Evolutionary conservation across 2,113 vertebrate genomes (phyloP).

Genomic region (Chamaetylas fuelleborni): DNA sequence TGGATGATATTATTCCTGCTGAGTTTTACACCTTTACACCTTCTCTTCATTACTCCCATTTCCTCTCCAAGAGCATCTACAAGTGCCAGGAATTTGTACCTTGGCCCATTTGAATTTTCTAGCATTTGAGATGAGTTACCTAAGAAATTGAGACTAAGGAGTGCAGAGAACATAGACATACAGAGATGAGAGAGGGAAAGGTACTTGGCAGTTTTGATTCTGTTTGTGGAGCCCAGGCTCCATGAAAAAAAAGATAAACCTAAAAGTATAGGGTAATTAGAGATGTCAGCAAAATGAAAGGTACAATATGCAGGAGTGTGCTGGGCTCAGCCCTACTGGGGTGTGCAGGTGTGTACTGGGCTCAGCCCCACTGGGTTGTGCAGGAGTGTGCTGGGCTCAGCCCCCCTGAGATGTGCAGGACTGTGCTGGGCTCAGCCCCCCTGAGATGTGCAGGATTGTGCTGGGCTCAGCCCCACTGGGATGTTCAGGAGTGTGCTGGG

Average conservation of each 20-base stretch:
- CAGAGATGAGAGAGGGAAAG: background rate
- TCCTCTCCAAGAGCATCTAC: background rate
- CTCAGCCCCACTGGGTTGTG: background rate
- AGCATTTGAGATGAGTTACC: background rate
- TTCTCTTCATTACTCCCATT: background rate
- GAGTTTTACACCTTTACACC: background rate
- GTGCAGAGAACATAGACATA: background rate
- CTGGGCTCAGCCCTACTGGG: background rate
- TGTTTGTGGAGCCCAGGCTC: background rate
- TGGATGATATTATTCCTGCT: background rate
- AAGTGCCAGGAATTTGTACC: background rate
- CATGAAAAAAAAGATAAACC: background rate
- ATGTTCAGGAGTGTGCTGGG: too few relatives aligned
- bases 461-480: too few relatives aligned
- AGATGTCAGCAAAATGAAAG: background rate
- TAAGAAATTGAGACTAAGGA: background rate
- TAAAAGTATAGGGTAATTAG: background rate
- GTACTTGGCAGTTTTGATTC: background rate
- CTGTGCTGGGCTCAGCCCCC: too few relatives aligned
- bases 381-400: background rate
- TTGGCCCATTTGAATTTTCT: background rate
- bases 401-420: too few relatives aligned
- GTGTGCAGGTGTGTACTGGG: fast-evolving
- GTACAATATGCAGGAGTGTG: background rate
- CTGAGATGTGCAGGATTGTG: too few relatives aligned